A percentile compares a stretch with the other conserved stretches of the same genome.
Evolutionary conservation across 2,797 vertebrate genomes (phyloP).

Genomic region (Euthynnus affinis): DNA sequence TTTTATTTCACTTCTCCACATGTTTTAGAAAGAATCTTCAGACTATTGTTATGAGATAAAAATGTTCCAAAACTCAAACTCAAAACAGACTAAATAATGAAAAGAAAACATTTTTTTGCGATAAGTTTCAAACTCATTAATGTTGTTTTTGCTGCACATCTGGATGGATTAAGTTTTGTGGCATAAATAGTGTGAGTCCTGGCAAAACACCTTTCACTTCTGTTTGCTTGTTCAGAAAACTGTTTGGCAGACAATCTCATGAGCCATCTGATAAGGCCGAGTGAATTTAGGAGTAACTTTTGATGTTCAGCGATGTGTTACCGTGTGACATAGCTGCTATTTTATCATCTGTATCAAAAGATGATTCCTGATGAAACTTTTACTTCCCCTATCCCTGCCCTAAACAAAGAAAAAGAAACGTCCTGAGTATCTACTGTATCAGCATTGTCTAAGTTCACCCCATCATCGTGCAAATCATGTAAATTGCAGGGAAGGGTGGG

Average conservation of each 20-base stretch:
- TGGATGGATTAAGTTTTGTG: slow-evolving; percentile 9
- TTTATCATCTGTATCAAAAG: slow-evolving; percentile 3
- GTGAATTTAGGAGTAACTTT: neutral
- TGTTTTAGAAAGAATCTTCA: neutral
- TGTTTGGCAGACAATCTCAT: neutral
- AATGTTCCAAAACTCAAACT: neutral
- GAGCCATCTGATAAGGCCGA: neutral
- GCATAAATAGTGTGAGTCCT: neutral
- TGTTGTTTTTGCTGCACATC: slow-evolving; percentile 9
- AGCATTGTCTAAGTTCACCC: slow-evolving; percentile 77
- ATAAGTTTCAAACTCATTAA: neutral
- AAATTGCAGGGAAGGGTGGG: slow-evolving; percentile 87
- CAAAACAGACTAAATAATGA: neutral
- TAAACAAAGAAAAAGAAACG: slow-evolving; percentile 52
- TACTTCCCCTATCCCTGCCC: slow-evolving; percentile 23
- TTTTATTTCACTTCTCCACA: no score
- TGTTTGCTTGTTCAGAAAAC: neutral
- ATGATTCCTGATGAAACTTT: neutral
- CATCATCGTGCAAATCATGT: slow-evolving; percentile 81
- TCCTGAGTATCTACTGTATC: slow-evolving; percentile 49
- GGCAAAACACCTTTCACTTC: slow-evolving; percentile 5
- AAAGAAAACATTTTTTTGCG: neutral
- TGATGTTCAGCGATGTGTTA: slow-evolving; percentile 7
- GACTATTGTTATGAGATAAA: neutral
- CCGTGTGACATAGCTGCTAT: neutral